These are phyloP conservation scores for Amphipyra tragopoginis DNA, from an alignment of 2,888 invertebrate genomes.

Conservation along the genomic window DNA sequence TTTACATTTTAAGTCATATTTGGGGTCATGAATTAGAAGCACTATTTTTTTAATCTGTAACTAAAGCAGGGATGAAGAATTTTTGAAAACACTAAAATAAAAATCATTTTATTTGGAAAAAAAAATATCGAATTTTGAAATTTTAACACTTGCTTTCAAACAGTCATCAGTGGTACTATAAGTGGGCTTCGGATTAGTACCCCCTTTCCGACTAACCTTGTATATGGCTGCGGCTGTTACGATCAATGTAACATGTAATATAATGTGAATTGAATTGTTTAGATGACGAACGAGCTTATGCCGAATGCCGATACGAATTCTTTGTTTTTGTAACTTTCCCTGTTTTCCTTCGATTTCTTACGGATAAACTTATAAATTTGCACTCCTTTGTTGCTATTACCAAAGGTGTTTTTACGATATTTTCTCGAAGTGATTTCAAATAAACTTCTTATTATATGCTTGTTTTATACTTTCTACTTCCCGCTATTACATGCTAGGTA, in stretches of 20 bases:
- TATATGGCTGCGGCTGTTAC: slow-evolving; percentile 28
- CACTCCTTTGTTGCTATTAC: slow-evolving; percentile 41
- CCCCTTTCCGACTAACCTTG: slow-evolving; percentile 14
- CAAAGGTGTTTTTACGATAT: slow-evolving; percentile 44
- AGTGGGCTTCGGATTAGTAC: no score
- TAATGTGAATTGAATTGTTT: slow-evolving; percentile 47
- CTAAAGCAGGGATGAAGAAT: no score
- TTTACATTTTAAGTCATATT: no score
- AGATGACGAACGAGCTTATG: slow-evolving; percentile 33
- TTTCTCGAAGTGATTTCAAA: slow-evolving; percentile 42
- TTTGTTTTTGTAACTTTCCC: slow-evolving; percentile 30
- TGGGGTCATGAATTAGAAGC: no score
- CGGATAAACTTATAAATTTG: slow-evolving; percentile 50
- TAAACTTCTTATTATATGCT: slow-evolving; percentile 49
- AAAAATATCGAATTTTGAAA: no score
- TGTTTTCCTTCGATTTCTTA: slow-evolving; percentile 31
- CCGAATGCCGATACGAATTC: slow-evolving; percentile 27
- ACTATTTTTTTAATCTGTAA: no score
- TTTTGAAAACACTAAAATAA: no score
- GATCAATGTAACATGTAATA: slow-evolving; percentile 33
- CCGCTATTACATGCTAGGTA: slow-evolving; percentile 7
- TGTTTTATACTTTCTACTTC: slow-evolving; percentile 40
- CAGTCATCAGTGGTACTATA: no score
- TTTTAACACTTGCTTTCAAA: no score
- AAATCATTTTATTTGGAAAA: no score